A percentile compares a stretch with the other conserved stretches of the same genome.
These are phyloP conservation scores for Drosophila trichaetosa DNA, from an alignment of 2,888 invertebrate species.

Conservation along the genomic window DNA sequence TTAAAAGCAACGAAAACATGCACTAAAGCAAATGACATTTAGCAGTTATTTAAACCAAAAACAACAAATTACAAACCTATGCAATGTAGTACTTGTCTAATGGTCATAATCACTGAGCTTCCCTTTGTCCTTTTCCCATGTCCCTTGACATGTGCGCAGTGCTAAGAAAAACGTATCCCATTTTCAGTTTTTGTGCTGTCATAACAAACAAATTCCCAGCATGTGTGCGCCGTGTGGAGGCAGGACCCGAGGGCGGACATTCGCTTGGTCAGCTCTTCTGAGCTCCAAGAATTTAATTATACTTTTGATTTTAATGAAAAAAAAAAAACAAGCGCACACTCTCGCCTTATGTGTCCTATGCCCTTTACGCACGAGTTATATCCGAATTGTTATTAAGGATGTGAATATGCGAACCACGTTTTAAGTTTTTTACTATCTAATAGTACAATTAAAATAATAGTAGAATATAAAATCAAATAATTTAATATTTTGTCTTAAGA, in stretches of 20 bases:
- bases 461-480: too few species aligned
- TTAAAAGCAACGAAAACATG: conserved; percentile 43
- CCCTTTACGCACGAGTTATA: conserved; percentile 11
- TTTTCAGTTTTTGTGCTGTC: conserved; percentile 62
- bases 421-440: neutral
- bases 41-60: conserved; percentile 43
- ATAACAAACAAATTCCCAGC: conserved; percentile 74
- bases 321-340: conserved; percentile 38
- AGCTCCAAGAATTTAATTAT: conserved; percentile 70
- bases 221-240: conserved; percentile 53
- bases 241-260: conserved; percentile 20
- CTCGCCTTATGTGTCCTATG: conserved; percentile 13
- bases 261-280: conserved; percentile 47
- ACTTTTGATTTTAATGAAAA: conserved; percentile 75
- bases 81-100: conserved; percentile 37
- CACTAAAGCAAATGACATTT: conserved; percentile 51
- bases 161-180: conserved; percentile 34
- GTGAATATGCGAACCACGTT: neutral
- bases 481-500: neutral
- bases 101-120: conserved; percentile 35
- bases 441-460: neutral
- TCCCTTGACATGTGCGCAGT: conserved; percentile 32
- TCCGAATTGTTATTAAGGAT: neutral
- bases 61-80: conserved; percentile 12
- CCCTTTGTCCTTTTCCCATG: conserved; percentile 3